A percentile compares a stretch with the other conserved stretches of the same genome.
Evolutionary conservation across 2,888 invertebrate genomes (phyloP).

Genomic region (Macaria liturata): DNA sequence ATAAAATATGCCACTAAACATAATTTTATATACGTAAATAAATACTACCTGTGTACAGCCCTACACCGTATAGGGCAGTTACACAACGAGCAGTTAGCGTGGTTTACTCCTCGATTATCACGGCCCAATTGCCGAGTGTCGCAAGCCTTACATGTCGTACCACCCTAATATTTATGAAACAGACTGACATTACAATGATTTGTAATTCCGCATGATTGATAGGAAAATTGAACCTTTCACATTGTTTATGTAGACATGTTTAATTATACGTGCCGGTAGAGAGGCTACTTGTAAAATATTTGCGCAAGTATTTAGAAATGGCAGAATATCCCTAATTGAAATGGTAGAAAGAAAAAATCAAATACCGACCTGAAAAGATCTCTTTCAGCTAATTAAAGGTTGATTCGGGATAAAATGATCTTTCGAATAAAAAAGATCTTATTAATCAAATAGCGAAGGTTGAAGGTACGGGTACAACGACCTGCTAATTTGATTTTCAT

Average conservation of each 20-base stretch:
- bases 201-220: background rate
- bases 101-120: conserved; percentile 64
- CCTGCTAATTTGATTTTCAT: conserved; percentile 20
- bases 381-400: background rate
- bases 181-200: conserved; percentile 15
- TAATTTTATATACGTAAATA: background rate
- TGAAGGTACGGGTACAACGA: conserved; percentile 16
- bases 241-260: no score
- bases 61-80: conserved; percentile 37
- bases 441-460: conserved; percentile 10
- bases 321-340: no score
- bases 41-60: conserved; percentile 14
- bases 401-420: background rate
- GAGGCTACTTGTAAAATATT: no score
- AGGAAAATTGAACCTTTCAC: background rate
- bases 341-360: no score
- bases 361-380: no score
- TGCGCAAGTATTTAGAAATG: no score
- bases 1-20: no score
- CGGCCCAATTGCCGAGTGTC: conserved; percentile 69
- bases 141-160: conserved; percentile 56
- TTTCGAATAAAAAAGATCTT: conserved; percentile 2
- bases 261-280: no score
- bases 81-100: conserved; percentile 47
- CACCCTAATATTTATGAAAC: conserved; percentile 21